phyloP scores from a whole-genome alignment of 2,113 vertebrate genomes.

The Lamprotornis superbus region DNA sequence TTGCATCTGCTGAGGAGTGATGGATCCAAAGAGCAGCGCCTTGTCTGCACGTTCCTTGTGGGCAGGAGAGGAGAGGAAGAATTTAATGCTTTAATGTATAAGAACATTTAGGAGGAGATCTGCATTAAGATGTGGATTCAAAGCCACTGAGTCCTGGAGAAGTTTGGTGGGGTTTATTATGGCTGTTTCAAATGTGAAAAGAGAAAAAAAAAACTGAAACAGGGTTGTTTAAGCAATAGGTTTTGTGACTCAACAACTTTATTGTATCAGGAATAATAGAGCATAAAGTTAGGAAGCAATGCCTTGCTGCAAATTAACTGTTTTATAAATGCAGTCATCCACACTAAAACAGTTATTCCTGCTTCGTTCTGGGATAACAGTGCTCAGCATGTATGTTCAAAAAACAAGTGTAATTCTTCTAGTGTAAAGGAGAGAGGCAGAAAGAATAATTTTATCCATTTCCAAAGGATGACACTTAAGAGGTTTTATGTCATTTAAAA shows the following conservation, averaged over 20 bases:
- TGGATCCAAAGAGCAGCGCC: conserved; percentile 13
- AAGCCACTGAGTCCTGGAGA: background rate
- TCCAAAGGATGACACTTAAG: background rate
- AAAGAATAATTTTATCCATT: background rate
- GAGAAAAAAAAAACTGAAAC: background rate
- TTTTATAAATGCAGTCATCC: background rate
- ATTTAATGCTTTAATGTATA: background rate
- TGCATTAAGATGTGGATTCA: background rate
- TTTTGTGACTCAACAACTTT: background rate
- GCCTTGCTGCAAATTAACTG: background rate
- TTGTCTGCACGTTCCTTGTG: background rate
- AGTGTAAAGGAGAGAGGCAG: background rate
- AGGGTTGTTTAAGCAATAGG: background rate
- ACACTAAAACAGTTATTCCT: background rate
- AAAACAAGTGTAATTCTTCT: background rate
- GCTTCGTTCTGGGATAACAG: background rate
- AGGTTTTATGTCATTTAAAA: background rate
- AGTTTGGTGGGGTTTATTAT: background rate
- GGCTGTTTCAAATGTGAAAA: background rate
- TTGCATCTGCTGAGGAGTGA: background rate
- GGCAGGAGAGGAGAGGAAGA: background rate
- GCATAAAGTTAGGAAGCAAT: background rate
- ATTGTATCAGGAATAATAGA: background rate
- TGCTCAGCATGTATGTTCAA: background rate
- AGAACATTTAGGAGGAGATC: background rate